Base-by-base conservation (phyloP, 2,888 invertebrate species). In the Mythimna vitellina region DNA sequence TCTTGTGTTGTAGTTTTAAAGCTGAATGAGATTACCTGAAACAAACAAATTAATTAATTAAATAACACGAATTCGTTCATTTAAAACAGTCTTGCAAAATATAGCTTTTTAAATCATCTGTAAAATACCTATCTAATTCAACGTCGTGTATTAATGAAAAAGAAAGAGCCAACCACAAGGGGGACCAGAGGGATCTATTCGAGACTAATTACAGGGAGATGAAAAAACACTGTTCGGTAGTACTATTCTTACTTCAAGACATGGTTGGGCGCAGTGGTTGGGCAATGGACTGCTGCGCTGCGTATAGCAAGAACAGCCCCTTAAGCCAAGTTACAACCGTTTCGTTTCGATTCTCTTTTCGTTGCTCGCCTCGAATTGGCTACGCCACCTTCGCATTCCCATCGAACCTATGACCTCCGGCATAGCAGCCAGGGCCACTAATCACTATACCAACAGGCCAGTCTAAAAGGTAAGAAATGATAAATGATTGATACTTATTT, bases 11-110 rank as follows among this genome's bases (percentile, higher is more conserved):
- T 6, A 25, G 35, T 66, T 64, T 70, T 49, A 65, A 62, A 70
- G 60, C 62, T 61, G 73, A 71, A 66, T 58, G n/a, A 29, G 72
- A 78, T 86, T 89, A 89, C 89, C 89, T 89, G 88, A 58, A 89
- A 89, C 83, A 88, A 86, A 78, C 20, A 54, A 73, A 58, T 60
- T 32, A 51, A n/a, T 8, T 25, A 0, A 32, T 75, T 46, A 54
- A 54, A 73, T 67, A 58, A n/a, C 6, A 32, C 42, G 22, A 8
- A 25, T 20, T 46, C 1, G 46, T 17, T 25, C 3, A 46, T 25
- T 46, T 42, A 6, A 73, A 57, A 72, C 22, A 51, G 8, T 58
- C 22, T 53, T 29, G 14, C 0, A 60, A 51, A 51, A 42, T 14
- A 14, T 29, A 29, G 3, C 7, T 46, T 46, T 46, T 46, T 42